phyloP scores from a whole-genome alignment of 2,797 vertebrate genomes.

The Coranthus polyacanthus region DNA sequence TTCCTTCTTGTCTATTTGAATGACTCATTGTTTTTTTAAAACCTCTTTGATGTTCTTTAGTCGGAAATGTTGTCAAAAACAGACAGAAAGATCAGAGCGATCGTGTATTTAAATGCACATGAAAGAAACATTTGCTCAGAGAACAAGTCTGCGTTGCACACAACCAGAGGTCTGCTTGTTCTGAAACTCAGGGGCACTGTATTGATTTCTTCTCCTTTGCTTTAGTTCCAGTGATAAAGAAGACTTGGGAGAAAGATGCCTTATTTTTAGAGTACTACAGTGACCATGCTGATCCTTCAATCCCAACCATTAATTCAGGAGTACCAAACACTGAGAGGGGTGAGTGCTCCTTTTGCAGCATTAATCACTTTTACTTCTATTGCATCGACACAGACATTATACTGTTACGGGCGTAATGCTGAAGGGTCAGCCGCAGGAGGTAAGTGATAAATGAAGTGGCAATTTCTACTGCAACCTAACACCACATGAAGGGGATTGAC shows the following conservation, averaged over 20 bases:
- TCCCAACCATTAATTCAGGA: constrained; percentile 93
- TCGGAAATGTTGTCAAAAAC: too few relatives aligned
- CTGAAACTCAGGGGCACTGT: constrained; percentile 24
- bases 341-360: constrained; percentile 66
- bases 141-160: background rate
- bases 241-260: constrained; percentile 93
- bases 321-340: constrained; percentile 97
- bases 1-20: background rate
- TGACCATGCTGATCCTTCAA: constrained; percentile 89
- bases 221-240: constrained; percentile 96
- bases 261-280: constrained; percentile 93
- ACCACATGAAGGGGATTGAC: constrained; percentile 4
- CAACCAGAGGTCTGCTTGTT: constrained; percentile 25
- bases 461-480: constrained; percentile 15
- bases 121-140: constrained; percentile 14
- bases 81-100: background rate
- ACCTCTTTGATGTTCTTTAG: background rate
- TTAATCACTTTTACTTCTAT: background rate
- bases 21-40: constrained; percentile 19
- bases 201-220: constrained; percentile 40
- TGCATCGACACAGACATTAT: constrained; percentile 3
- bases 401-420: constrained; percentile 24
- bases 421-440: constrained; percentile 33
- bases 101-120: constrained; percentile 6
- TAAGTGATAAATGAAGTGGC: constrained; percentile 43